These are phyloP conservation scores for Drosophila differens DNA, from an alignment of 2,888 invertebrate species.

Conservation along the genomic window DNA sequence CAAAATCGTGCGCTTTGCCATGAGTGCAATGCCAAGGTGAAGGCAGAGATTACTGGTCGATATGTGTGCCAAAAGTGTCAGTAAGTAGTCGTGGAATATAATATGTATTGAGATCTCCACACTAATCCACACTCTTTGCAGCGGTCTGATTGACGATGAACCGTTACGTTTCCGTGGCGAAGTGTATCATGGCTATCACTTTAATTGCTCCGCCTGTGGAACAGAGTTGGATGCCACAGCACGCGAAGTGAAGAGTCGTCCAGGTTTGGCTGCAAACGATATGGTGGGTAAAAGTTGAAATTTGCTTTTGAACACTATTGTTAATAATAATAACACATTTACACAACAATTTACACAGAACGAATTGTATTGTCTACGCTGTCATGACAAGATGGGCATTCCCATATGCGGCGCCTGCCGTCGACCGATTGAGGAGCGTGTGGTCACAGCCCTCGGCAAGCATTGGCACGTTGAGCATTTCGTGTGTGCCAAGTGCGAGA, in stretches of 20 bases:
- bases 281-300: conserved; percentile 87
- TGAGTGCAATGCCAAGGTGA: conserved; percentile 97
- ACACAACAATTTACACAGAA: conserved; percentile 87
- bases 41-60: conserved; percentile 97
- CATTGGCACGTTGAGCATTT: conserved; percentile 99
- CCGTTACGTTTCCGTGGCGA: conserved; percentile 97
- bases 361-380: conserved; percentile 98
- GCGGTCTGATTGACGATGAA: conserved; percentile 95
- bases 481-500: conserved; percentile 99
- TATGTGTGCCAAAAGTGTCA: conserved; percentile 99
- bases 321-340: neutral
- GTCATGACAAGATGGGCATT: conserved; percentile 99
- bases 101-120: neutral
- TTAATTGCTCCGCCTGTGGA: conserved; percentile 97
- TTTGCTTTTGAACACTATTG: neutral
- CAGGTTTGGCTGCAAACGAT: conserved; percentile 95
- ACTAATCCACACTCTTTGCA: conserved; percentile 79
- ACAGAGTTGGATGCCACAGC: conserved; percentile 98
- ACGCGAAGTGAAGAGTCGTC: conserved; percentile 96
- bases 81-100: conserved; percentile 87
- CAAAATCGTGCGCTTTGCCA: conserved; percentile 95
- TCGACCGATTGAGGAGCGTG: conserved; percentile 98
- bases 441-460: conserved; percentile 98
- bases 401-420: conserved; percentile 99
- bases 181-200: conserved; percentile 99